Percentiles rank a stretch among this genome's conserved stretches.
Evolutionary conservation across 2,113 vertebrate species (phyloP).

Genomic region (Pelvicachromis taeniatus): DNA sequence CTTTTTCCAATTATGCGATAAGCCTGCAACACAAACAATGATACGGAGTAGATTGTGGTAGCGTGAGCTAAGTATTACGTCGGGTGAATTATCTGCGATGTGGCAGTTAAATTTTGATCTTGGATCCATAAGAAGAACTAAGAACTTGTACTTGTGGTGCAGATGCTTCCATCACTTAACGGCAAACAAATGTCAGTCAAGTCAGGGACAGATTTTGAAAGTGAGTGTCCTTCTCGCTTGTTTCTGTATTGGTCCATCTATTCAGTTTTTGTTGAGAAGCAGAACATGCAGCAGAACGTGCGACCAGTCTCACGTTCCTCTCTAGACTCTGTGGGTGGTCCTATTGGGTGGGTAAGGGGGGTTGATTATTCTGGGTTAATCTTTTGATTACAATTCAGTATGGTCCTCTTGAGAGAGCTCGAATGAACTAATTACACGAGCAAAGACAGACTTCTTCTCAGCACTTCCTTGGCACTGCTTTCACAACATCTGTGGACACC

Average conservation of each 20-base stretch:
- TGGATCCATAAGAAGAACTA: not conserved
- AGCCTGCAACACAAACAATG: slow-evolving; percentile 18
- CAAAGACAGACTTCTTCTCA: not conserved
- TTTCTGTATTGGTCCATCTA: not conserved
- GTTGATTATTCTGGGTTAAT: slow-evolving; percentile 51
- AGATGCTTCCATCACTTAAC: not conserved
- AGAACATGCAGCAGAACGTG: slow-evolving; percentile 6
- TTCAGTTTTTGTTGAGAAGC: slow-evolving; percentile 4
- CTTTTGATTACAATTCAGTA: slow-evolving; percentile 60
- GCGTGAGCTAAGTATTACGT: not conserved
- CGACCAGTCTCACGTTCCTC: not conserved
- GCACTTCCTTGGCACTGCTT: not conserved
- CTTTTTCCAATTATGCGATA: slow-evolving; percentile 27
- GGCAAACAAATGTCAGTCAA: not conserved
- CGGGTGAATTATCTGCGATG: not conserved
- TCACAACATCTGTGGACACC: not conserved
- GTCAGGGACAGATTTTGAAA: not conserved
- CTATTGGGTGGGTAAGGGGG: not conserved
- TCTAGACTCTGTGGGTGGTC: slow-evolving; percentile 57
- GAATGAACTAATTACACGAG: slow-evolving; percentile 9
- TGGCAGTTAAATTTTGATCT: not conserved
- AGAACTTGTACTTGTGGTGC: not conserved
- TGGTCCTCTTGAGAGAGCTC: slow-evolving; percentile 9
- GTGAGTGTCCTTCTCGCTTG: not conserved
- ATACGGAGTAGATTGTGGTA: not conserved